Evolutionary conservation across 2,797 vertebrate species (phyloP), one percentile per base, ranked within the genome.

Genomic region (Lagodon rhomboides): DNA sequence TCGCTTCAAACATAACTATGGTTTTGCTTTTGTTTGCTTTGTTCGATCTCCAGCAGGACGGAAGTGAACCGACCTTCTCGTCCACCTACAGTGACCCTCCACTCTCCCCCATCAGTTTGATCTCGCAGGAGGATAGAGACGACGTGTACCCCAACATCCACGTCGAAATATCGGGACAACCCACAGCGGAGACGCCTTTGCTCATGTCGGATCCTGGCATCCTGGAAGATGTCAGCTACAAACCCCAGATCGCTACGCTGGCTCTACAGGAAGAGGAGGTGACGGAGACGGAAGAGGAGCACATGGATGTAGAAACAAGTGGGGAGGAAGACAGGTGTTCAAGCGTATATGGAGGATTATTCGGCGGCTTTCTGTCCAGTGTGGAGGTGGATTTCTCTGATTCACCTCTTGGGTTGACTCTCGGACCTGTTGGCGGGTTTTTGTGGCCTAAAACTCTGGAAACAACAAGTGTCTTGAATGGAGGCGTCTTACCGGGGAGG

Each of bases 51-150:
- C 80, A 87, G 82, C 79, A 96, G 92, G 89, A 94, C 1, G 81
- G 89, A 70, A 66, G 23, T 0, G 85, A 87, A 56, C 81, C 58
- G 1, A 70, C 66, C 30, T 91, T 93, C 83, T 83, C 70, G 0
- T 85, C 76, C 63, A 62, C 59, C 12, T 73, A 91, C 63, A 90
- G 60, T 0, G 97, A 99, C 68, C 96, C 97, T 0, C 68, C 92
- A 0, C 61, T 98, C 16, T 94, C 83, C 1, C 93, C 96, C 27
- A 85, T 99, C 25, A 86, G 92, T 79, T 94, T 97, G 81, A 47
- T 95, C 54, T 83, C 91, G 44, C 76, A 73, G 38, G 82, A 85
- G 10, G 86, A 89, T 66, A 69, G 30, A 34, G 87, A 90, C 5
- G 75, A 87, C 12, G 43, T 70, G 7, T 92, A 94, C 68, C 90